phyloP scores from a whole-genome alignment of 2,797 vertebrate species.

The Sylvilagus floridanus region DNA sequence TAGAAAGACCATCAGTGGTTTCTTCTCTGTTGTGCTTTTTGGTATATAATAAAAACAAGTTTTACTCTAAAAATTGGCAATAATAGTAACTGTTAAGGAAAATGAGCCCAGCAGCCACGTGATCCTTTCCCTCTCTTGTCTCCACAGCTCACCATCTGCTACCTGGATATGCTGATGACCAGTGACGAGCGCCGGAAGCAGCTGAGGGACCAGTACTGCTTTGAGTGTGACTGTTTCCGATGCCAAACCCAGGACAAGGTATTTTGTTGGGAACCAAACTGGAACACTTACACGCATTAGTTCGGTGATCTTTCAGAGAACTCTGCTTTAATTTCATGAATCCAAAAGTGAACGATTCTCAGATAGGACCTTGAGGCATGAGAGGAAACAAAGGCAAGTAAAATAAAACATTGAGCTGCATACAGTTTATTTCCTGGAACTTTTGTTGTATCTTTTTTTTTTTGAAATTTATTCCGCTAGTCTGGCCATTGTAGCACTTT shows the following conservation, averaged over 20 bases:
- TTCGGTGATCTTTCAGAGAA: background rate
- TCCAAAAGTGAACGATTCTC: background rate
- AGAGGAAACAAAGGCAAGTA: background rate
- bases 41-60: background rate
- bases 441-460: background rate
- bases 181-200: constrained; percentile 88
- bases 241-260: constrained; percentile 91
- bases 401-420: background rate
- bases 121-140: background rate
- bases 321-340: background rate
- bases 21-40: background rate
- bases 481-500: background rate
- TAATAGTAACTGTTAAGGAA: background rate
- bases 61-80: background rate
- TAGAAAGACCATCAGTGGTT: background rate
- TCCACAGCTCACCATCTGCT: constrained; percentile 92
- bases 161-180: constrained; percentile 90
- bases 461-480: background rate
- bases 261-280: background rate
- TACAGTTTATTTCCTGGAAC: constrained; percentile 33
- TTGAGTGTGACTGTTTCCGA: constrained; percentile 89
- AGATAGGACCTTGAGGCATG: background rate
- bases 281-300: background rate
- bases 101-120: rapidly evolving
- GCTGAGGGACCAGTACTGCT: constrained; percentile 91